Evolutionary conservation across 2,888 invertebrate genomes (phyloP).

Genomic region (Hyles lineata): DNA sequence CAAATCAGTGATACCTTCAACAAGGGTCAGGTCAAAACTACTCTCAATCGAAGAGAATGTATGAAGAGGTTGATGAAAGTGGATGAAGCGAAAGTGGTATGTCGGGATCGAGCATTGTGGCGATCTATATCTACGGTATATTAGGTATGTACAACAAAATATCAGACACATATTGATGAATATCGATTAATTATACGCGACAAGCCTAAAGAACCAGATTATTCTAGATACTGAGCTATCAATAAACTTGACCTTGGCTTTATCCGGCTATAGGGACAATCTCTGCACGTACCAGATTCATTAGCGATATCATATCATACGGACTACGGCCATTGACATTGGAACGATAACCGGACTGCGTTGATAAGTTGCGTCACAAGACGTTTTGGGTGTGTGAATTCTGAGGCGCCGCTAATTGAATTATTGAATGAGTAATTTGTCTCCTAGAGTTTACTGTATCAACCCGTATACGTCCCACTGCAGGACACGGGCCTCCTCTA

Average conservation of each 20-base stretch:
- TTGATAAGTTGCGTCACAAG: neutral
- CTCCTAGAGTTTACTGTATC: too few species aligned
- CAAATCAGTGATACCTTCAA: too few species aligned
- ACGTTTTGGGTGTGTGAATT: neutral
- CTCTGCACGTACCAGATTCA: constrained; percentile 14
- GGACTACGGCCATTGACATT: constrained; percentile 19
- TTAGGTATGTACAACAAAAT: too few species aligned
- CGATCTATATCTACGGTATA: too few species aligned
- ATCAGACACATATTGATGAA: neutral
- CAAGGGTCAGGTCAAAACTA: too few species aligned
- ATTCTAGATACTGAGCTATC: neutral
- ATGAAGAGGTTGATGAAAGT: too few species aligned
- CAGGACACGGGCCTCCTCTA: too few species aligned
- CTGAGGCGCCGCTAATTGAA: too few species aligned
- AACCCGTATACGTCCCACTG: too few species aligned
- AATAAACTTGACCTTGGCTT: neutral
- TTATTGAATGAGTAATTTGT: neutral
- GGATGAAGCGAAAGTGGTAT: too few species aligned
- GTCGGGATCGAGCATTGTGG: too few species aligned
- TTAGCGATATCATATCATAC: neutral
- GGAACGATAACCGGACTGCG: neutral
- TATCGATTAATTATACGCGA: neutral
- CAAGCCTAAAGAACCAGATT: neutral
- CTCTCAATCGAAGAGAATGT: too few species aligned
- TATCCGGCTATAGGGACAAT: neutral